Conservation (phyloP, 2,797 vertebrate species). For the Agapornis canus region DNA sequence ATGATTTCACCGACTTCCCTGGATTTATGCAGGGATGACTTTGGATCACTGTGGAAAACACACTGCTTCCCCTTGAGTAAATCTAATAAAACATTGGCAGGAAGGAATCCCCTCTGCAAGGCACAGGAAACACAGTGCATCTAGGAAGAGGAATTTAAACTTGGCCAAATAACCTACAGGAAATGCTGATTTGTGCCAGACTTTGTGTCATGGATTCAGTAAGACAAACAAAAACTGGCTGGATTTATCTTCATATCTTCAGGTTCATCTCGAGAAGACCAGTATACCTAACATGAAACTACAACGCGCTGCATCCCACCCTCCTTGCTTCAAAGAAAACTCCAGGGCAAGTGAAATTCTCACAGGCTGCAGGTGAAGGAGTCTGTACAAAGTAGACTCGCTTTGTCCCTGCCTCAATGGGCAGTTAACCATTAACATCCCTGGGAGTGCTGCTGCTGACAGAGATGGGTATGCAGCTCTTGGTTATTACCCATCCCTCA, state of each 20-base stretch:
- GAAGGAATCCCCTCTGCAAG: conserved; percentile 26
- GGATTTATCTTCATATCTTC: neutral
- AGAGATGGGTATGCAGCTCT: neutral
- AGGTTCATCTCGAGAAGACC: neutral
- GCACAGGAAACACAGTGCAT: neutral
- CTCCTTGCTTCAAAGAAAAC: neutral
- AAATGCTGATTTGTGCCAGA: neutral
- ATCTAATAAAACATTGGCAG: neutral
- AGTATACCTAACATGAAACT: neutral
- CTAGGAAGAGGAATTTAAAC: neutral
- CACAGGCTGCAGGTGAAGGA: neutral
- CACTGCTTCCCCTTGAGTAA: neutral
- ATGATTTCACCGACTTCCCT: neutral
- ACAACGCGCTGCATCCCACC: neutral
- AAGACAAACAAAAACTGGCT: neutral
- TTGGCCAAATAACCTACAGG: neutral
- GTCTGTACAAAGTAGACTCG: neutral
- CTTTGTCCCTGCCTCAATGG: neutral
- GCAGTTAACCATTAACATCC: neutral
- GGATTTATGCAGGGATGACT: neutral
- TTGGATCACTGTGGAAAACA: neutral
- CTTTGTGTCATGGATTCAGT: neutral
- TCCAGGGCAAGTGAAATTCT: neutral
- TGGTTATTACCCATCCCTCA: neutral
- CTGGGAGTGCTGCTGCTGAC: neutral